A percentile compares a stretch with the other conserved stretches of the same genome.
These are phyloP conservation scores for Geopemphigus sp. DNA, from an alignment of 1,140 invertebrate species.

Conservation along the genomic window DNA sequence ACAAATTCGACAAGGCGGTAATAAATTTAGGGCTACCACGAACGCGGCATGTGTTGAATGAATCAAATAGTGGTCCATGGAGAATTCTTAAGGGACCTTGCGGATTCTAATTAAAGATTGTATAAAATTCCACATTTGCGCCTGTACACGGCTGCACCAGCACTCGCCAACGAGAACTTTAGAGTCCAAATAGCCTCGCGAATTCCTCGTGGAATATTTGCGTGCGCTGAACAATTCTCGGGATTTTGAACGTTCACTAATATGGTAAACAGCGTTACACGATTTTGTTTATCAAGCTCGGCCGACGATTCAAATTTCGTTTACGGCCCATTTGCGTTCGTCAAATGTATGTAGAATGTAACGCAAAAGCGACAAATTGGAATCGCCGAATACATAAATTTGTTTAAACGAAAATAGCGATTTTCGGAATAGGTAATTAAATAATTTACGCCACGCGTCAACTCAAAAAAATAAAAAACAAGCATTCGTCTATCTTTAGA, in stretches of 20 bases:
- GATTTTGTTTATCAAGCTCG: neutral
- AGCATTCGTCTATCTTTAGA: neutral
- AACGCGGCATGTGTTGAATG: neutral
- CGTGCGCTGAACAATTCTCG: neutral
- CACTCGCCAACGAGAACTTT: neutral
- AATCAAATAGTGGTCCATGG: neutral
- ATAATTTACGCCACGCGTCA: neutral
- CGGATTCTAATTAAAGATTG: conserved; percentile 20
- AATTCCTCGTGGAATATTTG: neutral
- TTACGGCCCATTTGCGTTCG: too few species aligned
- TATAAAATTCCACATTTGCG: conserved; percentile 7
- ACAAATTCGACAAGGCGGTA: neutral
- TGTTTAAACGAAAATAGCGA: neutral
- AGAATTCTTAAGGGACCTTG: conserved; percentile 7
- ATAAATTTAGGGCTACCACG: neutral
- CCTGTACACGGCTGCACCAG: neutral
- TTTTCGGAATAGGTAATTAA: neutral
- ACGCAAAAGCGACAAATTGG: neutral
- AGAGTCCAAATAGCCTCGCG: conserved; percentile 1
- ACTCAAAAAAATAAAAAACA: neutral
- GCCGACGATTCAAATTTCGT: too few species aligned
- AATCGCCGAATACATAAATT: neutral
- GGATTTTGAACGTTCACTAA: neutral
- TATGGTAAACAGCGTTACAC: neutral
- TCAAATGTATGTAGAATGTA: too few species aligned